Base-by-base conservation (phyloP, 2,888 invertebrate species). In the Plagodis pulveraria region DNA sequence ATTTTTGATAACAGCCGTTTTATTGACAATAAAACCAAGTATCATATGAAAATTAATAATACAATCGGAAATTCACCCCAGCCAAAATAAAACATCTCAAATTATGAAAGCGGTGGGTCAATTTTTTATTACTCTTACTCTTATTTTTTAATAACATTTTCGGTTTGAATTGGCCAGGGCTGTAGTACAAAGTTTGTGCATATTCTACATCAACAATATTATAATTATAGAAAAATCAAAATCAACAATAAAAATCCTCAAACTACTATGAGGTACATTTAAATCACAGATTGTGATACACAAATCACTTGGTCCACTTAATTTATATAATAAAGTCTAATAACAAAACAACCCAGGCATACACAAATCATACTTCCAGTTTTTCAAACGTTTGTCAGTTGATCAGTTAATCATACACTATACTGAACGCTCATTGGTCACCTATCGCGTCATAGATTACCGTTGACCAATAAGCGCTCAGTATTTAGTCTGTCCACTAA, bases 1-100 rank as follows among this genome's bases (percentile, higher is more conserved):
- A 89, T 91, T 90, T 90, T 90, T 83, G 70, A 83, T 73, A 79
- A 76, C 66, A 67, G 67, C 66, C 44, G 77, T 85, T 87, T 88
- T 82, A 86, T 84, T 61, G 60, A 41, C 34, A 68, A 74, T 58
- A 63, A 68, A 66, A 65, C 58, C 8, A 54, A 36, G 50, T 49
- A 61, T 46, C 48, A 71, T 66, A 69, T 45, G 53, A 74, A 72
- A 47, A 50, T 66, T 63, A 62, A 58, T 48, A 45, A 58, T 57
- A 46, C 32, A 47, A 45, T 49, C 7, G 42, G 11, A 35, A 43
- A 40, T 44, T 12, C 22, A 36, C 35, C 47, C 49, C 33, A 48
- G 41, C 36, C 46, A 45, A 55, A 32, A 22, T 22, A 22, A 2
- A 22, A 22, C 43, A 42, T 8, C 38, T 11, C 49, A 12, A 33